Evolutionary conservation across 2,113 vertebrate species (phyloP).

Genomic region (Hiodon alosoides): DNA sequence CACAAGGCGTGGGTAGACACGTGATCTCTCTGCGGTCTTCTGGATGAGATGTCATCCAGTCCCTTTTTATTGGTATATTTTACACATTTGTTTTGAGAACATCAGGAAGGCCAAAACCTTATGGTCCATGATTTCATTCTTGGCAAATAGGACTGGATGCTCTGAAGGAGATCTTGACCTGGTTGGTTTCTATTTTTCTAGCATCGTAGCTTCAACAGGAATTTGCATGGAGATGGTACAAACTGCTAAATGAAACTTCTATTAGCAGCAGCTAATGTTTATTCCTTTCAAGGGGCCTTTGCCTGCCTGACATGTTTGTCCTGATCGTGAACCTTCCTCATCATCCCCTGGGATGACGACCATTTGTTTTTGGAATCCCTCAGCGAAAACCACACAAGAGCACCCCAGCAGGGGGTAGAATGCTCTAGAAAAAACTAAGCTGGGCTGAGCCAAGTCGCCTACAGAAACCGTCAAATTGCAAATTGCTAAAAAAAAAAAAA

Average conservation of each 20-base stretch:
- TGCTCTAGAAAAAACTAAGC: constrained; percentile 61
- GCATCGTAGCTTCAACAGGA: constrained; percentile 33
- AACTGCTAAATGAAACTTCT: constrained; percentile 58
- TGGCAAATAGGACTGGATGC: background rate
- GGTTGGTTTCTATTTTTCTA: constrained; percentile 8
- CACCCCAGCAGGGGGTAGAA: constrained; percentile 59
- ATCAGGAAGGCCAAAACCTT: too few relatives aligned
- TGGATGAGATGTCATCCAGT: too few relatives aligned
- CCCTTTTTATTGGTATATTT: too few relatives aligned
- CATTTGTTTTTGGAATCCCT: constrained; percentile 62
- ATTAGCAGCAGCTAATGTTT: constrained; percentile 50
- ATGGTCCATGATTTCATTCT: background rate
- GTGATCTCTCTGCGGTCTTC: too few relatives aligned
- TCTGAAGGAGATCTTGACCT: background rate
- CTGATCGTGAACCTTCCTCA: constrained; percentile 33
- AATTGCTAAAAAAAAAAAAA: constrained; percentile 70
- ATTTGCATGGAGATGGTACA: constrained; percentile 52
- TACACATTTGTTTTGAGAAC: too few relatives aligned
- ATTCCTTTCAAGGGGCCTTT: constrained; percentile 35
- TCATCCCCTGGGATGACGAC: constrained; percentile 49
- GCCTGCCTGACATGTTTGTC: constrained; percentile 36
- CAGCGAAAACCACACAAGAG: constrained; percentile 59
- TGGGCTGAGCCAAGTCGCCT: constrained; percentile 53
- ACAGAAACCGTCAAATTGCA: constrained; percentile 69
- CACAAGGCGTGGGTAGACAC: too few relatives aligned